Base-by-base conservation (phyloP, 2,888 invertebrate species). In the Pediacus dermestoides region DNA sequence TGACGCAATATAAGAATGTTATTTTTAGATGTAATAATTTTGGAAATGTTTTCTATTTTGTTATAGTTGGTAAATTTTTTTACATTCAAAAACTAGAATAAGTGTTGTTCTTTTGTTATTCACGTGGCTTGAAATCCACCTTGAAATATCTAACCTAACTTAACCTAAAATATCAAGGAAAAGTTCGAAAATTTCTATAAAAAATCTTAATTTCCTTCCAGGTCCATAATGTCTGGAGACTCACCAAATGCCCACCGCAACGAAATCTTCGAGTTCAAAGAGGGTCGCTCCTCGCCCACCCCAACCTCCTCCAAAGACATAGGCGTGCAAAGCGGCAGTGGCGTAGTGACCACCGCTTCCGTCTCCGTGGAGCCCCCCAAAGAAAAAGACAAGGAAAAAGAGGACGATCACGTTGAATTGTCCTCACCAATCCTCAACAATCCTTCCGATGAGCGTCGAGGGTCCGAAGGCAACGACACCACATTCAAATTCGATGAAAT, bases 181-280 rank as follows among this genome's bases (percentile, higher is more conserved):
- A n/a, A n/a, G n/a, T n/a, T n/a, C n/a, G n/a, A n/a, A n/a, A n/a
- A n/a, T n/a, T n/a, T n/a, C n/a, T n/a, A n/a, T n/a, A n/a, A n/a
- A n/a, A n/a, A n/a, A n/a, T n/a, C n/a, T 23, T 23, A 9, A 10
- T 23, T n/a, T 34, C 30, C n/a, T 52, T 55, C 11, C 41, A 58
- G 58, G 44, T 56, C 56, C n/a, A 58, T 55, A 34, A 61, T 61
- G 61, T 60, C 61, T 10, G 61, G 59, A 7, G 59, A 61, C 35
- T 58, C 57, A 16, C 58, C 60, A 6, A 48, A 51, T 22, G 53
- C 59, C 11, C 53, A 57, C 39, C 48, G 50, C 26, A 53, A 57
- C 34, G 58, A 61, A 27, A 42, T 53, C 4, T 57, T 58, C 42
- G 56, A 58, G 23, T 58, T 52, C 34, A 48, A 44, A 30, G 50